These are phyloP conservation scores for Jacana jacana DNA, from an alignment of 2,113 vertebrate genomes.

Conservation along the genomic window DNA sequence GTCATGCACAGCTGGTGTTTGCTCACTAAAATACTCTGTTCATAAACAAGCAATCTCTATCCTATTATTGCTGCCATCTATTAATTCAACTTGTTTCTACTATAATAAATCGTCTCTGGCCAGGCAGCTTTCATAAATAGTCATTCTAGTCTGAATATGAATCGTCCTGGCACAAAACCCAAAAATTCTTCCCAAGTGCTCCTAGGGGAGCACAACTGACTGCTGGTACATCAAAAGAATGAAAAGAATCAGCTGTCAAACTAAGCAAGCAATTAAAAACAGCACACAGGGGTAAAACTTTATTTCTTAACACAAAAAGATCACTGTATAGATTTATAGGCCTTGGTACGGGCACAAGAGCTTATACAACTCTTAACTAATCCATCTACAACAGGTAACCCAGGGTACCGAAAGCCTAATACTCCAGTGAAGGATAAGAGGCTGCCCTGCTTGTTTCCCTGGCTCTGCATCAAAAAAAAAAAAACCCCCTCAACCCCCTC, in stretches of 20 bases:
- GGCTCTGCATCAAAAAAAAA: background rate
- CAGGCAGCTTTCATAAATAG: conserved; percentile 57
- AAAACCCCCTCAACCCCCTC: no score
- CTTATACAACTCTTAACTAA: background rate
- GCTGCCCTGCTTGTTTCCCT: background rate
- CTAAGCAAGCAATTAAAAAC: conserved; percentile 27
- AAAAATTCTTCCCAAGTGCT: conserved; percentile 35
- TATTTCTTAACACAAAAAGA: conserved; percentile 16
- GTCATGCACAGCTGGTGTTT: conserved; percentile 74
- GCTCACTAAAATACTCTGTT: conserved; percentile 72
- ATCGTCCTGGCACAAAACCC: conserved; percentile 35
- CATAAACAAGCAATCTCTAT: conserved; percentile 73
- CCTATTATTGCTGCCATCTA: conserved; percentile 66
- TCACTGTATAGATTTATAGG: background rate
- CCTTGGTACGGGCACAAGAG: background rate
- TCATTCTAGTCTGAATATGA: conserved; percentile 36
- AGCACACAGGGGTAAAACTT: conserved; percentile 28
- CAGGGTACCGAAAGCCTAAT: background rate
- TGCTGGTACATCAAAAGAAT: conserved; percentile 33
- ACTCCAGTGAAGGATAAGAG: background rate
- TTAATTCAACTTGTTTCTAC: conserved; percentile 71
- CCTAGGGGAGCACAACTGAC: conserved; percentile 30
- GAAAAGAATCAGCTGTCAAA: conserved; percentile 53
- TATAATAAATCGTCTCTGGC: conserved; percentile 62
- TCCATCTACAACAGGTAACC: background rate